Evolutionary conservation across 2,888 invertebrate species (phyloP).

Genomic region (Spodoptera exigua): DNA sequence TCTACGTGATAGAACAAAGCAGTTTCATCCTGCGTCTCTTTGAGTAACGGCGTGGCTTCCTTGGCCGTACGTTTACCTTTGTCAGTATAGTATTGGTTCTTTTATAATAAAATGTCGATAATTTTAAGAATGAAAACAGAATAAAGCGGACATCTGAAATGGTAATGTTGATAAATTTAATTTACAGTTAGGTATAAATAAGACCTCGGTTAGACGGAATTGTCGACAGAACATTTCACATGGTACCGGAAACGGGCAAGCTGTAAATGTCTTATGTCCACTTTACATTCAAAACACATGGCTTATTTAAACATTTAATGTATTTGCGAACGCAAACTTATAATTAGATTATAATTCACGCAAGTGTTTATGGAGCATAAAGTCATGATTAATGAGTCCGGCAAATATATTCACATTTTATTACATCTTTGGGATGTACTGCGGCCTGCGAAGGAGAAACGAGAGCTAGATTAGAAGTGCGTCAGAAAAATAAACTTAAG

Average conservation of each 20-base stretch:
- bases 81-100: conserved; percentile 58
- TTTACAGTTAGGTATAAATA: conserved; percentile 31
- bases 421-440: not conserved
- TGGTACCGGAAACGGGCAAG: conserved; percentile 49
- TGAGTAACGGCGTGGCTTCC: conserved; percentile 78
- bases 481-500: not conserved
- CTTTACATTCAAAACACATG: conserved; percentile 41
- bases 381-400: conserved; percentile 36
- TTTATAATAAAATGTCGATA: conserved; percentile 12
- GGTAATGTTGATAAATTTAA: conserved; percentile 22
- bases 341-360: conserved; percentile 34
- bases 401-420: conserved; percentile 20
- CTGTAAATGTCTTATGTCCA: conserved; percentile 48
- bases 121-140: conserved; percentile 11
- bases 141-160: conserved; percentile 12
- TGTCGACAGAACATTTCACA: conserved; percentile 29
- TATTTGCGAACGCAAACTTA: conserved; percentile 40
- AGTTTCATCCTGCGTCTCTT: conserved; percentile 75
- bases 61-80: conserved; percentile 84
- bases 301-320: conserved; percentile 30
- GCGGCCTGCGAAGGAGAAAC: conserved; percentile 4
- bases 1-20: conserved; percentile 71
- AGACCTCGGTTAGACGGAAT: conserved; percentile 41
- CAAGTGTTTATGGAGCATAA: conserved; percentile 43
- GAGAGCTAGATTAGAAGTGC: not conserved